Conservation (phyloP, 1,140 invertebrate genomes). For the Hestina assimilis region DNA sequence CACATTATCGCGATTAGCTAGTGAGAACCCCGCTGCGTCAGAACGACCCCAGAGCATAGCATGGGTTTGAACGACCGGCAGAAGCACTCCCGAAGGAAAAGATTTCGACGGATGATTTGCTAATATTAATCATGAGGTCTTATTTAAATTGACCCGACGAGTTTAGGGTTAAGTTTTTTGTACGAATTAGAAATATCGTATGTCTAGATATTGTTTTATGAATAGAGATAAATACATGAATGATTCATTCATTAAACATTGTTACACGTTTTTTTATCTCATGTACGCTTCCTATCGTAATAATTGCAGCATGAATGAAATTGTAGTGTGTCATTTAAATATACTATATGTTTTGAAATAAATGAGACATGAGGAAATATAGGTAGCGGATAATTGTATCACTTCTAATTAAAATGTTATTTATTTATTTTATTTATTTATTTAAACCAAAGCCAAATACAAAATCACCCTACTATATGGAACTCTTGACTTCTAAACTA, state of each 20-base stretch:
- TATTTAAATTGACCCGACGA: constrained; percentile 49
- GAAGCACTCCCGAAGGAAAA: constrained; percentile 43
- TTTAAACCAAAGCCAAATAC: no score
- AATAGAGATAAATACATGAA: neutral
- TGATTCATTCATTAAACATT: neutral
- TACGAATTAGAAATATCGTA: neutral
- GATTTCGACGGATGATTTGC: constrained; percentile 57
- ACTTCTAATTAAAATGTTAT: no score
- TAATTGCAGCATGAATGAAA: neutral
- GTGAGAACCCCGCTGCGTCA: constrained; percentile 48
- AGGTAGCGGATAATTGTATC: no score
- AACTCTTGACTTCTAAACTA: no score
- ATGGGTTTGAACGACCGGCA: constrained; percentile 33
- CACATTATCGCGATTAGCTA: constrained; percentile 76
- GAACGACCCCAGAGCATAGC: constrained; percentile 40
- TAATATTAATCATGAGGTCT: constrained; percentile 57
- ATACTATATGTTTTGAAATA: neutral
- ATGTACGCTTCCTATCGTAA: neutral
- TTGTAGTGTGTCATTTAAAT: neutral
- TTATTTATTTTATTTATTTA: no score
- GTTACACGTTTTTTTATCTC: neutral
- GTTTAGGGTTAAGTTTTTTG: constrained; percentile 30
- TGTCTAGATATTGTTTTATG: neutral
- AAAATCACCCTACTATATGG: no score
- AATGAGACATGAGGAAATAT: neutral